Percentiles rank a stretch among this genome's conserved stretches.
Evolutionary conservation across 2,797 vertebrate genomes (phyloP).

Genomic region (Rhyacichthys aspro): DNA sequence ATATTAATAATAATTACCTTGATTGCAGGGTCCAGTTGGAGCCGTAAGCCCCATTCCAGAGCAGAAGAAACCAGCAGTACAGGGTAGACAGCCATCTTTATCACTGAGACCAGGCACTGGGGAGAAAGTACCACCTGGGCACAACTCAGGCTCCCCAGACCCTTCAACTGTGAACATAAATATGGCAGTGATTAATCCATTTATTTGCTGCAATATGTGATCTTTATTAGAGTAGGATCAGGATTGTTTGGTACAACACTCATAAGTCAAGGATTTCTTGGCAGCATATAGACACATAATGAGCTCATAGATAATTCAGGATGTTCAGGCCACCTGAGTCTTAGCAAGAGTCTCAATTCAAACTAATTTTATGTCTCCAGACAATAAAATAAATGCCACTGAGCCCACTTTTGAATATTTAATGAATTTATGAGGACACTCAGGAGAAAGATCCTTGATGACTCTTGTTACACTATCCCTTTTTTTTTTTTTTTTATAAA

Average conservation of each 20-base stretch:
- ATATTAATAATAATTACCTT: too few species aligned
- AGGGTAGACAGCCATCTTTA: slow-evolving; percentile 82
- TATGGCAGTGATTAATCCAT: slow-evolving; percentile 26
- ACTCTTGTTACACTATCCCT: background rate
- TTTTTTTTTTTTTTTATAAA: background rate
- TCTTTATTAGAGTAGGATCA: background rate
- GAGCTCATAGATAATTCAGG: slow-evolving; percentile 27
- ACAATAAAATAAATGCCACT: slow-evolving; percentile 4
- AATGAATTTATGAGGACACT: background rate
- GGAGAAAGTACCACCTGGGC: slow-evolving; percentile 90
- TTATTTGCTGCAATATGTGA: background rate
- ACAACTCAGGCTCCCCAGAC: slow-evolving; percentile 79
- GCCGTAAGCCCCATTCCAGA: slow-evolving; percentile 76
- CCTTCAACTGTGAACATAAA: slow-evolving; percentile 78
- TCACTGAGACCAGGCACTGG: slow-evolving; percentile 68
- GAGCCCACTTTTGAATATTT: slow-evolving; percentile 4
- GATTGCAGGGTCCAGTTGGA: slow-evolving; percentile 84
- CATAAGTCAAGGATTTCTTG: slow-evolving; percentile 20
- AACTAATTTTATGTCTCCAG: slow-evolving; percentile 13
- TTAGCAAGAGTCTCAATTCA: slow-evolving; percentile 8
- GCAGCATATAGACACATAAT: slow-evolving; percentile 26
- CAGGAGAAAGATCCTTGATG: background rate
- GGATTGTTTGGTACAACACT: slow-evolving; percentile 1
- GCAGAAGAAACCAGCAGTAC: slow-evolving; percentile 86
- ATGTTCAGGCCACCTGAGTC: slow-evolving; percentile 30